Percentiles rank a stretch among this genome's conserved stretches.
These are phyloP conservation scores for Babylonia areolata DNA, from an alignment of 1,140 invertebrate species.

Conservation along the genomic window DNA sequence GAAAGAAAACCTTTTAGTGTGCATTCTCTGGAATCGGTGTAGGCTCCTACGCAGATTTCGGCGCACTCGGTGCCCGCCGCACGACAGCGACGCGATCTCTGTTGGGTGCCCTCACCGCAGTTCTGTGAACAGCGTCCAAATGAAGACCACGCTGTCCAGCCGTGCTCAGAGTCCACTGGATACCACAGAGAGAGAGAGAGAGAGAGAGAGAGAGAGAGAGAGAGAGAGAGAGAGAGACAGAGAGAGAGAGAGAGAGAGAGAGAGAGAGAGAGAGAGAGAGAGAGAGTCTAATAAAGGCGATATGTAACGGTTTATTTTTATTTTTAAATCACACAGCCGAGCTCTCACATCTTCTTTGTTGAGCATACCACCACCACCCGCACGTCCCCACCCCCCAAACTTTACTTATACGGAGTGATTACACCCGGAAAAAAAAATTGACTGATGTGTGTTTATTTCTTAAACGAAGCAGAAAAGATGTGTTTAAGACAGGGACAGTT, in stretches of 20 bases:
- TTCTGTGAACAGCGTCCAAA: not conserved
- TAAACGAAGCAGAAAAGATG: too few relatives aligned
- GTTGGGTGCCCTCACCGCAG: not conserved
- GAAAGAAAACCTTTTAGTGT: not conserved
- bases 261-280: too few relatives aligned
- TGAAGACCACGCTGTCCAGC: not conserved
- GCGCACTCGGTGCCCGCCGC: not conserved
- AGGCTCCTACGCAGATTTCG: not conserved
- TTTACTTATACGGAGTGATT: too few relatives aligned
- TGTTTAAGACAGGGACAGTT: too few relatives aligned
- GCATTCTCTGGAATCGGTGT: not conserved
- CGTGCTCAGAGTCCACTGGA: not conserved
- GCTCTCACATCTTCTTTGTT: too few relatives aligned
- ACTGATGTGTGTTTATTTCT: too few relatives aligned
- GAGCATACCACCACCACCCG: too few relatives aligned
- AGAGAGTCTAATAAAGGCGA: too few relatives aligned
- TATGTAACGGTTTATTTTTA: too few relatives aligned
- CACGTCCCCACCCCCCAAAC: too few relatives aligned
- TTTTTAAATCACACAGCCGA: too few relatives aligned
- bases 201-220: conserved; percentile 11
- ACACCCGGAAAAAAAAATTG: too few relatives aligned
- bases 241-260: conserved; percentile 2
- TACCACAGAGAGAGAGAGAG: not conserved
- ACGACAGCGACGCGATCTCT: not conserved
- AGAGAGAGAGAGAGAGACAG: conserved; percentile 5